Conservation (phyloP, 2,113 vertebrate species). For the Hemichromis elongatus region DNA sequence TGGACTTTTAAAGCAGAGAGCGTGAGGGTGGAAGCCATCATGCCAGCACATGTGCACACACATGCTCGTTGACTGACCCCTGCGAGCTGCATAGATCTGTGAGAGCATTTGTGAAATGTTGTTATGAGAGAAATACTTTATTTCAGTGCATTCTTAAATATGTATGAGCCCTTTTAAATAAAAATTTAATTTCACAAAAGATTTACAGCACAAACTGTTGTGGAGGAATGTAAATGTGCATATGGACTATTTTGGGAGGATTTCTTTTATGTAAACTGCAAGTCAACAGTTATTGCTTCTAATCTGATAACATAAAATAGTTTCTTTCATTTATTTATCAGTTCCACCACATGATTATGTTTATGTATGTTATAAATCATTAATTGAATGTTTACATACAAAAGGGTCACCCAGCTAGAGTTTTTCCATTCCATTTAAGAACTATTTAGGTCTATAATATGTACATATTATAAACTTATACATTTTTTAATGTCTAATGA, state of each 20-base stretch:
- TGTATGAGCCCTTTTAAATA: too few species aligned
- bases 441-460: fast-evolving
- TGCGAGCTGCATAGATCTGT: background rate
- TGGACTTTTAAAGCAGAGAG: constrained; percentile 98
- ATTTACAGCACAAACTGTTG: background rate
- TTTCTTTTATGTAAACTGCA: background rate
- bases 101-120: background rate
- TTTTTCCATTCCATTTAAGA: background rate
- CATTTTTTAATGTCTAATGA: too few species aligned
- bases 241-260: background rate
- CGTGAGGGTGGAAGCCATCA: constrained; percentile 89
- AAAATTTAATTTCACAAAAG: background rate
- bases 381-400: background rate
- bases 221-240: fast-evolving
- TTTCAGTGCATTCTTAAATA: background rate
- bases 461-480: too few species aligned
- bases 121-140: background rate
- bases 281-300: background rate
- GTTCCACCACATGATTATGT: background rate
- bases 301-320: background rate
- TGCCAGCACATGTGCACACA: constrained; percentile 70
- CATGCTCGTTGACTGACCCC: background rate
- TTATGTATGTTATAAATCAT: background rate
- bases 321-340: background rate
- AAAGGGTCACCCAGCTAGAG: background rate